These are phyloP conservation scores for Notechis scutatus DNA, from an alignment of 2,113 vertebrate species.

Conservation along the genomic window DNA sequence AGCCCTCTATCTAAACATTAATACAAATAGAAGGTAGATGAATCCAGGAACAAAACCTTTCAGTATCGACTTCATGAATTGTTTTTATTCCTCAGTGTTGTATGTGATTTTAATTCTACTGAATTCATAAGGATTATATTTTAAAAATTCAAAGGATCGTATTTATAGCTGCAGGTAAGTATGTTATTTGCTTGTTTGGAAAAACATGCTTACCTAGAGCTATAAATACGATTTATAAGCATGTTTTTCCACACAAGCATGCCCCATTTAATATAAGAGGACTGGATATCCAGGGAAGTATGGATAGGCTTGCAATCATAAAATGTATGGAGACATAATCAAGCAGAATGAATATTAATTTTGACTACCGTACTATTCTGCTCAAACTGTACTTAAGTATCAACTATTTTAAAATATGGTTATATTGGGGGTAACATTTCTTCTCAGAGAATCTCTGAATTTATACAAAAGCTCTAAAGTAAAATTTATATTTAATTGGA, in stretches of 20 bases:
- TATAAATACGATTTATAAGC: too few relatives aligned
- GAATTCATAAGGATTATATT: background rate
- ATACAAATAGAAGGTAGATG: background rate
- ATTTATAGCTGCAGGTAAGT: background rate
- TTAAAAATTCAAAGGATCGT: background rate
- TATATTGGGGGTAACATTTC: background rate
- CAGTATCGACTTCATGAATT: background rate
- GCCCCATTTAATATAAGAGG: background rate
- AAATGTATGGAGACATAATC: background rate
- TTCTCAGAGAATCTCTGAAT: background rate
- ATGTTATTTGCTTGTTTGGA: too few relatives aligned
- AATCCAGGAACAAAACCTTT: background rate
- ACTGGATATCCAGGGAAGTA: background rate
- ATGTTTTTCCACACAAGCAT: background rate
- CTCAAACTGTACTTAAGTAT: background rate
- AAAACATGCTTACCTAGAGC: too few relatives aligned
- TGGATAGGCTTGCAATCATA: background rate
- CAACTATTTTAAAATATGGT: background rate
- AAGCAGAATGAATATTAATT: background rate
- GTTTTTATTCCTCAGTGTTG: background rate
- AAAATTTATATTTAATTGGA: background rate
- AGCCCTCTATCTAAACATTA: background rate
- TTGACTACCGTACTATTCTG: background rate
- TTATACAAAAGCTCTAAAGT: background rate
- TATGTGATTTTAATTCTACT: background rate